Conservation (phyloP, 2,888 invertebrate species). For the Empis livida region DNA sequence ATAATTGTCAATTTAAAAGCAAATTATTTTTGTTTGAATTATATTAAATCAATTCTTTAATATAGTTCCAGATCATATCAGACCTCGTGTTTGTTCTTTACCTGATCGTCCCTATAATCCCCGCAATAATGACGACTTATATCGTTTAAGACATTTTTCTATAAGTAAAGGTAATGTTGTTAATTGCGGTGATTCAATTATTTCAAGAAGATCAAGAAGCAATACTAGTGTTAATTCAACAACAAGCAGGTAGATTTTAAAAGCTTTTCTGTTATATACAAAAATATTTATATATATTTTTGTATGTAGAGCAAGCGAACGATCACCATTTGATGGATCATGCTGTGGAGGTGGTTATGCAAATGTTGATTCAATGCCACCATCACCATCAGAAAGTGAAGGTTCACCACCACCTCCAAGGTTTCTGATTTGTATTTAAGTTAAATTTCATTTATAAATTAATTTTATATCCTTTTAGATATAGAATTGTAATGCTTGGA, state of each 20-base stretch:
- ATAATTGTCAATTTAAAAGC: too few relatives aligned
- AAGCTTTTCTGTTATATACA: too few relatives aligned
- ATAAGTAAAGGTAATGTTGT: conserved; percentile 80
- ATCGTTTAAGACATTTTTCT: conserved; percentile 71
- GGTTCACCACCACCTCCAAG: conserved; percentile 41
- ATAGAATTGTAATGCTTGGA: conserved; percentile 71
- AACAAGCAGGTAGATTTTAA: conserved; percentile 73
- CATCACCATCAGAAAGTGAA: conserved; percentile 58
- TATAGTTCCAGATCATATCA: conserved; percentile 73
- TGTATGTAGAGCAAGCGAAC: conserved; percentile 55
- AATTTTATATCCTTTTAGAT: conserved; percentile 39
- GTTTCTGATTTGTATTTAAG: conserved; percentile 10
- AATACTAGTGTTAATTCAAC: conserved; percentile 82
- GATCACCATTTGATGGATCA: conserved; percentile 76
- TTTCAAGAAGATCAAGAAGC: conserved; percentile 69
- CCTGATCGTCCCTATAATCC: conserved; percentile 82
- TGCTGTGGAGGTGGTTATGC: conserved; percentile 72
- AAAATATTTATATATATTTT: background rate
- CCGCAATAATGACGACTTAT: conserved; percentile 68
- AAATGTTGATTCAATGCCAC: conserved; percentile 62
- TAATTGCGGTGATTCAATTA: conserved; percentile 81
- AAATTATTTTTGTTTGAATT: too few relatives aligned
- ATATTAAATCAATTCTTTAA: conserved; percentile 7
- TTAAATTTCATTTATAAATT: background rate
- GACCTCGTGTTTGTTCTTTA: conserved; percentile 71